Conservation (phyloP, 2,888 invertebrate species). For the Chrysotoxum bicinctum region DNA sequence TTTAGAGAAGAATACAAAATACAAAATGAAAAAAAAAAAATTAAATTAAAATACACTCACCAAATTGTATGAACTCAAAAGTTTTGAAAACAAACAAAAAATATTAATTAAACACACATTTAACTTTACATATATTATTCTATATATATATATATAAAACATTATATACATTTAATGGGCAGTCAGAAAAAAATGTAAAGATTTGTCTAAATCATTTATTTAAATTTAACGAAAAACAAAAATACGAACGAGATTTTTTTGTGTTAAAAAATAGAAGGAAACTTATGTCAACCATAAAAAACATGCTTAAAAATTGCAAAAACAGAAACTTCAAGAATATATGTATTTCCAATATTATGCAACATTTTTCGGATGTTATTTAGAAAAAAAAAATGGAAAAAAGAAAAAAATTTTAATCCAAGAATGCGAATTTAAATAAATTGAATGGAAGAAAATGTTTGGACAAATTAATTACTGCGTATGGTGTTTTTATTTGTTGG, state of each 20-base stretch:
- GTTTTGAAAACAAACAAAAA: conserved; percentile 58
- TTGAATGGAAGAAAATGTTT: conserved; percentile 71
- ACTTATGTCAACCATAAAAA: conserved; percentile 15
- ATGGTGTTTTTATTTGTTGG: conserved; percentile 44
- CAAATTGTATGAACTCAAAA: conserved; percentile 52
- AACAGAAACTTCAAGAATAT: conserved; percentile 24
- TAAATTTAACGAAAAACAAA: conserved; percentile 52
- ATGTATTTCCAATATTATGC: conserved; percentile 11
- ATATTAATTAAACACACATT: conserved; percentile 73
- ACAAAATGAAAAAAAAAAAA: neutral
- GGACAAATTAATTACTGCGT: conserved; percentile 64
- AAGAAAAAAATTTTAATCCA: conserved; percentile 34
- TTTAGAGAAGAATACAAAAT: conserved; percentile 50
- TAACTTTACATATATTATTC: conserved; percentile 73
- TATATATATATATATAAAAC: conserved; percentile 64
- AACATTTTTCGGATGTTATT: conserved; percentile 31
- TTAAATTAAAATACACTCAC: conserved; percentile 19
- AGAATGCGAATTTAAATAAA: conserved; percentile 70
- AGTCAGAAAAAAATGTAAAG: conserved; percentile 76
- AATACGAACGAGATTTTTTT: conserved; percentile 24
- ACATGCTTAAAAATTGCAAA: conserved; percentile 1
- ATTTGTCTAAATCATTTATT: conserved; percentile 75
- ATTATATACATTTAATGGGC: conserved; percentile 74
- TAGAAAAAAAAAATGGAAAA: conserved; percentile 12
- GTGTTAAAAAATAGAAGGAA: conserved; percentile 12